These are phyloP conservation scores for Eretmocerus hayati DNA, from an alignment of 2,888 invertebrate genomes.

Conservation along the genomic window DNA sequence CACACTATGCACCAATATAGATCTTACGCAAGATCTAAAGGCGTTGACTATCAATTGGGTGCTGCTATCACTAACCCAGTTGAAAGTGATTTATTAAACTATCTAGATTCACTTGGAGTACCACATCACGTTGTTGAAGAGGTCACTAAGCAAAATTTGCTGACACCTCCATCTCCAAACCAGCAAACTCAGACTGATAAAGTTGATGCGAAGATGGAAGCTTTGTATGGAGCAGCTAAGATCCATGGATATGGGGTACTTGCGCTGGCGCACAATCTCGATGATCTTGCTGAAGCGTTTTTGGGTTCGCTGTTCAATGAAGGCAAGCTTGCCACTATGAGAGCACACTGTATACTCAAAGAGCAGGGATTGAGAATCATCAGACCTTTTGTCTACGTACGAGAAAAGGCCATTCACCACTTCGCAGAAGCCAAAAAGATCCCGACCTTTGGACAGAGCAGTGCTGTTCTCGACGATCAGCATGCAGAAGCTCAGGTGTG, in stretches of 20 bases:
- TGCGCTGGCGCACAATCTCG: constrained; percentile 81
- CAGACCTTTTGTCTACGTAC: constrained; percentile 79
- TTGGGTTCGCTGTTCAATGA: constrained; percentile 74
- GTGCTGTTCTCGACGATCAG: too few species aligned
- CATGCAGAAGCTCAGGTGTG: too few species aligned
- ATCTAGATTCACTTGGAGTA: constrained; percentile 53
- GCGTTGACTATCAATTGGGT: constrained; percentile 65
- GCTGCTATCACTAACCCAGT: constrained; percentile 73
- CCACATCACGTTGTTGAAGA: constrained; percentile 60
- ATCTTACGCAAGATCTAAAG: constrained; percentile 66
- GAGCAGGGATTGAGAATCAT: constrained; percentile 76
- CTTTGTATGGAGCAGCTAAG: constrained; percentile 68
- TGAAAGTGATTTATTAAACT: constrained; percentile 55
- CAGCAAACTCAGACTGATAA: constrained; percentile 63
- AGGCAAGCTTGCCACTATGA: constrained; percentile 71
- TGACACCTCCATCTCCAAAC: constrained; percentile 40
- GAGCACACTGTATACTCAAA: constrained; percentile 74
- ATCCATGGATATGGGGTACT: constrained; percentile 76
- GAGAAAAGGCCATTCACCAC: constrained; percentile 66
- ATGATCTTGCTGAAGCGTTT: constrained; percentile 77
- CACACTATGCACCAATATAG: constrained; percentile 81
- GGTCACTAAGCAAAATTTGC: constrained; percentile 50
- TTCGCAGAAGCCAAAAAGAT: constrained; percentile 69
- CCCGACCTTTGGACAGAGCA: constrained; percentile 52
- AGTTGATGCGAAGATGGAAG: constrained; percentile 63